phyloP scores from a whole-genome alignment of 2,797 vertebrate species.

The Phaenicophaeus curvirostris region DNA sequence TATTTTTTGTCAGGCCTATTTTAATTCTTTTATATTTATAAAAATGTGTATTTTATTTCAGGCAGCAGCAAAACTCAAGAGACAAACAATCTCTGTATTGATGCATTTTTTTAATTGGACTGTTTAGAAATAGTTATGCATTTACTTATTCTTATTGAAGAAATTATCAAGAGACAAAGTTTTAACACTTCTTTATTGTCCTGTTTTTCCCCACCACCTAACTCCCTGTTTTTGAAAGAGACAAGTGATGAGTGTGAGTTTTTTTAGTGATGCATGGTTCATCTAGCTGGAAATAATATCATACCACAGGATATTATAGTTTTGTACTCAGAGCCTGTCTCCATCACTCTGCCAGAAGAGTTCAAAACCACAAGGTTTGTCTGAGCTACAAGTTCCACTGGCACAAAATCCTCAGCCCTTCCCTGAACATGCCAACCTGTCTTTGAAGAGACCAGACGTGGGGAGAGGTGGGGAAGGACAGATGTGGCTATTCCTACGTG shows the following conservation, averaged over 20 bases:
- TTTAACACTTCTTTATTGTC: not conserved
- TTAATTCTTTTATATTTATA: not conserved
- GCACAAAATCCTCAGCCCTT: not conserved
- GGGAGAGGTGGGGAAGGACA: not conserved
- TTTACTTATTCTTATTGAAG: not conserved
- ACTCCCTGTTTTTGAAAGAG: not conserved
- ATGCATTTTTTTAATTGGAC: not conserved
- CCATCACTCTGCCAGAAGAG: not conserved
- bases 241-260: not conserved
- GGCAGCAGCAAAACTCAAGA: not conserved
- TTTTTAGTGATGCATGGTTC: not conserved
- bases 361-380: not conserved
- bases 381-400: not conserved
- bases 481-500: not conserved
- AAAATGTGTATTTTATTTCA: not conserved
- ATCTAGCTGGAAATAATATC: not conserved
- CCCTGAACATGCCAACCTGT: fast-evolving
- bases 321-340: fast-evolving
- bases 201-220: not conserved
- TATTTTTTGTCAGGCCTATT: not conserved
- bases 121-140: not conserved
- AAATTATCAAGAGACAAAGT: not conserved
- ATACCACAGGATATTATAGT: not conserved
- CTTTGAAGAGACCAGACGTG: fast-evolving
- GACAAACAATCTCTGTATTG: not conserved